Evolutionary conservation across 2,888 invertebrate genomes (phyloP).

Genomic region (Sphaerophoria rueppellii): DNA sequence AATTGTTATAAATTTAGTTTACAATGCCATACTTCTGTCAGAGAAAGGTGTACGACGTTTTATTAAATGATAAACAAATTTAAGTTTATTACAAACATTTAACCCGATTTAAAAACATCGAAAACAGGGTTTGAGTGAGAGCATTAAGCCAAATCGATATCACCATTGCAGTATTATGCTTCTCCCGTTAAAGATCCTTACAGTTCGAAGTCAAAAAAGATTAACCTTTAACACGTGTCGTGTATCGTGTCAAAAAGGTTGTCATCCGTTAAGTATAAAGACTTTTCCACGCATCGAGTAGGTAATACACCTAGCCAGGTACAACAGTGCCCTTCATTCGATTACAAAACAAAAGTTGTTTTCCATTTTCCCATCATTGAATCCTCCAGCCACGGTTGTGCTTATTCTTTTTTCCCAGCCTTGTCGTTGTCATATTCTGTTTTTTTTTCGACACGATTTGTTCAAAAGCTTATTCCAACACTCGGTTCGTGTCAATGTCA

Average conservation of each 20-base stretch:
- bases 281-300: slow-evolving; percentile 25
- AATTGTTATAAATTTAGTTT: no score
- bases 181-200: background rate
- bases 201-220: background rate
- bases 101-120: no score
- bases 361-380: slow-evolving; percentile 17
- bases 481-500: slow-evolving; percentile 27
- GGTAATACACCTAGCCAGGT: background rate
- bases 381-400: background rate
- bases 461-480: background rate
- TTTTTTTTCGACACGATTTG: slow-evolving; percentile 17
- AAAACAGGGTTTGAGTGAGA: no score
- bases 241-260: slow-evolving; percentile 37
- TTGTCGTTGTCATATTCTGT: slow-evolving; percentile 27
- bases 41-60: no score
- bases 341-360: slow-evolving; percentile 26
- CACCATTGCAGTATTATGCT: background rate
- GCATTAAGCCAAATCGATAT: background rate
- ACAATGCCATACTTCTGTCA: no score
- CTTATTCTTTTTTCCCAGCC: slow-evolving; percentile 26
- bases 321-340: background rate
- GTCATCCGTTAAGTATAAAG: slow-evolving; percentile 34
- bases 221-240: background rate
- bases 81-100: no score
- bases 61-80: no score